These are phyloP conservation scores for Phenganax stokvisi DNA, from an alignment of 92 coral and sea anemone species.

Conservation along the genomic window DNA sequence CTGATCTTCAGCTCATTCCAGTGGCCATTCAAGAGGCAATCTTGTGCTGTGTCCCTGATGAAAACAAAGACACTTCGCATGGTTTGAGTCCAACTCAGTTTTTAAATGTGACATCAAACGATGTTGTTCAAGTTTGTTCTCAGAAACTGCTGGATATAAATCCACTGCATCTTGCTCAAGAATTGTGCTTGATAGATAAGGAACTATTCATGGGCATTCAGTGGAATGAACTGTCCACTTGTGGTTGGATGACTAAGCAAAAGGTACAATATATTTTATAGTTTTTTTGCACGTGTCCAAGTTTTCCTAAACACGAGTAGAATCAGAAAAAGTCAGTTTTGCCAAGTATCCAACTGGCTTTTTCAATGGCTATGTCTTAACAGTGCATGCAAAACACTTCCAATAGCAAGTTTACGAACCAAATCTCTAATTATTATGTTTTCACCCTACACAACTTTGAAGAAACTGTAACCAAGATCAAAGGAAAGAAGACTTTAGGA, in stretches of 20 bases:
- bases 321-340: too few species aligned
- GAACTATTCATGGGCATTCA: slow-evolving; percentile 84
- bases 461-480: too few species aligned
- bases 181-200: slow-evolving; percentile 87
- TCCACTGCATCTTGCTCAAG: slow-evolving; percentile 75
- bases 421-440: too few species aligned
- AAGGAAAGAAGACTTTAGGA: too few species aligned
- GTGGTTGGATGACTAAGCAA: slow-evolving; percentile 99
- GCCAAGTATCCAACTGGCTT: too few species aligned
- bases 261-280: slow-evolving; percentile 53
- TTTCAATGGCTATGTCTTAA: too few species aligned
- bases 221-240: slow-evolving; percentile 89
- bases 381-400: too few species aligned
- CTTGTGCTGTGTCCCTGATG: slow-evolving; percentile 68
- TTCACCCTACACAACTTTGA: too few species aligned
- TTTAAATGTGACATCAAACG: slow-evolving; percentile 40
- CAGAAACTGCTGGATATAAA: slow-evolving; percentile 81
- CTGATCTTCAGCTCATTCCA: too few species aligned
- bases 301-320: too few species aligned
- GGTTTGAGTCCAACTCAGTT: slow-evolving; percentile 55
- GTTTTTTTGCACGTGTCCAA: too few species aligned
- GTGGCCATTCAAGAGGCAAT: slow-evolving; percentile 13
- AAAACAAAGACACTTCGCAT: slow-evolving; percentile 48
- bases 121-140: slow-evolving; percentile 56
- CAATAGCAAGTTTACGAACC: too few species aligned